Evolutionary conservation across 2,797 vertebrate species (phyloP), one percentile per base, ranked within the genome.

Genomic region (Eospalax fontanierii): DNA sequence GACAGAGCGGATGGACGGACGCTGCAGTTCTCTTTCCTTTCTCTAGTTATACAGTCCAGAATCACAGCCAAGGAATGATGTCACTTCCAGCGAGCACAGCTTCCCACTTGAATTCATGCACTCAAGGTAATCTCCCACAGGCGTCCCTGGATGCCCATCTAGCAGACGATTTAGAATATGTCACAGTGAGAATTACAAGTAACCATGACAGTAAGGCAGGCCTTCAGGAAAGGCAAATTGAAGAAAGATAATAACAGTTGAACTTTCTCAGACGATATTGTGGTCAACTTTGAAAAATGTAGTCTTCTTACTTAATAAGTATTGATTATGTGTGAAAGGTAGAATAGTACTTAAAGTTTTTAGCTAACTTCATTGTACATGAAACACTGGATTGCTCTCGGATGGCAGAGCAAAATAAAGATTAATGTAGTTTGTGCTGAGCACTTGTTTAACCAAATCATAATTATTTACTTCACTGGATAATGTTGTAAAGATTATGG

Each of bases 21-120:
- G 76, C 22, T 79, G 21, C 2, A 35, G 33, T 2, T 79, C 50
- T 7, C 7, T 7, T 6, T 78, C 16, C 10, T 78, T 59, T 79
- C 14, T 59, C 5, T 6, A 22, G 2, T 24, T 79, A 35, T 46
- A 30, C 73, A 75, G 54, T 35, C 5, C 10, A 24, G 21, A 24
- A 35, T 79, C 21, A 10, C 15, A 26, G 12, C 15, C 50, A 57
- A 6, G 11, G 76, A 24, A 6, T 16, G 21, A 5, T 59, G 21
- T 3, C 1, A 15, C 33, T 1, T 5, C 3, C 1, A 76, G 21
- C 59, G 33, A 6, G 8, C 54, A 59, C 33, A 2, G 24, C 76
- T 35, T 57, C 50, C 50, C n/a, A 54, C 19, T 33, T 35, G 19
- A 57, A 22, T 57, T 21, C 22, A 14, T 35, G 6, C 24, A 57